Percentiles rank a stretch among this genome's conserved stretches.
Evolutionary conservation across 53 echinoderm and acorn worm genomes (phyloP).

Genomic region (Mesocentrotus franciscanus): DNA sequence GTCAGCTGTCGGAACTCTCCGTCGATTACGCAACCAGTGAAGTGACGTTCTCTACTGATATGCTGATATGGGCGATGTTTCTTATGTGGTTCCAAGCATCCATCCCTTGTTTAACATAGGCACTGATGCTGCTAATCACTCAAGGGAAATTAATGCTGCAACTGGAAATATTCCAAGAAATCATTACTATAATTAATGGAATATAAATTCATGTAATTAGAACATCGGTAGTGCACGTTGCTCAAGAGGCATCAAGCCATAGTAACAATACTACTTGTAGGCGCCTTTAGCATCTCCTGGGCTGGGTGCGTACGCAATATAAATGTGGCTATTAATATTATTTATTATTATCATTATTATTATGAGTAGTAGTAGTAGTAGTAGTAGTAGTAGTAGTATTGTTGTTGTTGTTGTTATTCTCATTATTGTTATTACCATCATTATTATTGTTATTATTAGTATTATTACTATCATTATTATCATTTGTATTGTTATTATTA

Average conservation of each 20-base stretch:
- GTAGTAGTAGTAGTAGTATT: no score
- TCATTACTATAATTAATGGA: no score
- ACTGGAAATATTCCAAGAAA: slow-evolving; percentile 70
- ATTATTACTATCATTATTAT: background rate
- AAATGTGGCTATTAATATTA: no score
- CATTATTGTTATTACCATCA: background rate
- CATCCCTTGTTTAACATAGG: slow-evolving; percentile 87
- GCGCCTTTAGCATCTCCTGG: no score
- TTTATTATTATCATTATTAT: background rate
- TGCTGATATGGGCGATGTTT: slow-evolving; percentile 87
- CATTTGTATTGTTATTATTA: background rate
- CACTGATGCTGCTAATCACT: slow-evolving; percentile 80
- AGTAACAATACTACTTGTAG: no score
- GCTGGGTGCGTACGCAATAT: no score
- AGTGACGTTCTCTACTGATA: slow-evolving; percentile 81
- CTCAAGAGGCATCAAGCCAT: no score
- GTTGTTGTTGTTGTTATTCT: no score
- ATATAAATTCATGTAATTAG: no score
- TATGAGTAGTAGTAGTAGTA: no score
- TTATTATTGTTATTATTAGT: no score
- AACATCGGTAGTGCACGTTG: no score
- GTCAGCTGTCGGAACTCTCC: slow-evolving; percentile 73
- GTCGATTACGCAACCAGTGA: slow-evolving; percentile 60
- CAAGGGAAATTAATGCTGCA: slow-evolving; percentile 72
- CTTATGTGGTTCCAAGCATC: slow-evolving; percentile 90